Percentiles rank a stretch among this genome's conserved stretches.
These are phyloP conservation scores for Anadara kagoshimensis DNA, from an alignment of 1,140 invertebrate species.

Conservation along the genomic window DNA sequence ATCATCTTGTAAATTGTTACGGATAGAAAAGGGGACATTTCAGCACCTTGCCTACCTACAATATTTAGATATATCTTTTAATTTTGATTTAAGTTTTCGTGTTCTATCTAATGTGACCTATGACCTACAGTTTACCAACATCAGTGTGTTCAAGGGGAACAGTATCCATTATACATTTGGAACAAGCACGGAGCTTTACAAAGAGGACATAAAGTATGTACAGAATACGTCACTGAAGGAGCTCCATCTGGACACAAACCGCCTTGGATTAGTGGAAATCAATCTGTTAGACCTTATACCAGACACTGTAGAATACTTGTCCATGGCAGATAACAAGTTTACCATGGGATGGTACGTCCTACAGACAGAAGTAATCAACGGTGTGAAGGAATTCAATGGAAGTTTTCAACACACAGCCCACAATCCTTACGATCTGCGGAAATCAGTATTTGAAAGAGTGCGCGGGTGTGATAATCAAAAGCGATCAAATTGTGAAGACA, in stretches of 20 bases:
- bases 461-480: neutral
- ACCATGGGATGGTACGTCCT: slow-evolving; percentile 17
- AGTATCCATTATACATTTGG: slow-evolving; percentile 32
- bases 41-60: neutral
- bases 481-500: neutral
- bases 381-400: neutral
- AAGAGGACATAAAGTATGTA: slow-evolving; percentile 4
- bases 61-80: slow-evolving; percentile 27
- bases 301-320: slow-evolving; percentile 8
- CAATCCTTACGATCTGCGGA: neutral
- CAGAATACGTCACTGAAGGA: slow-evolving; percentile 20
- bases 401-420: neutral
- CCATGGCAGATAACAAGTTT: slow-evolving; percentile 17
- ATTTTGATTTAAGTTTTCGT: slow-evolving; percentile 8
- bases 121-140: slow-evolving; percentile 19
- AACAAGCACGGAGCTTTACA: slow-evolving; percentile 21
- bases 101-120: slow-evolving; percentile 18
- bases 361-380: neutral
- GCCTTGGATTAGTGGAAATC: slow-evolving; percentile 16
- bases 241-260: slow-evolving; percentile 29
- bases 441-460: neutral
- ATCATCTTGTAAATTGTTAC: slow-evolving; percentile 23
- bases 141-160: slow-evolving; percentile 13
- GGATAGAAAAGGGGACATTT: slow-evolving; percentile 16
- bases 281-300: slow-evolving; percentile 9